phyloP scores from a whole-genome alignment of 2,113 vertebrate genomes.

The Tachysurus fulvidraco region DNA sequence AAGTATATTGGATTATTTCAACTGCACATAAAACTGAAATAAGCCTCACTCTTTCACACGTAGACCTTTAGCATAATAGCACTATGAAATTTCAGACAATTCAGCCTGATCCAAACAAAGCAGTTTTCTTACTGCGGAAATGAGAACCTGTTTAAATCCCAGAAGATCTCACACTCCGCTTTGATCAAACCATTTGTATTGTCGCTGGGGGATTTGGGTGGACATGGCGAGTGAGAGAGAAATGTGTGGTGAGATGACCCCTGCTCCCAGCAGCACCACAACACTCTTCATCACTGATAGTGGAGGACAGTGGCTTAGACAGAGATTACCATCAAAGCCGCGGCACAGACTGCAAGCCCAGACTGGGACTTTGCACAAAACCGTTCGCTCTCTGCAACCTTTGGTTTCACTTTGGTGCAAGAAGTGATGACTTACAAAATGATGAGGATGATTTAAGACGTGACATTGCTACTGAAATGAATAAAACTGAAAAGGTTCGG shows the following conservation, averaged over 20 bases:
- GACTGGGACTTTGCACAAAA: not conserved
- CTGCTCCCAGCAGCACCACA: slow-evolving; percentile 7
- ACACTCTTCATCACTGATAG: slow-evolving; percentile 60
- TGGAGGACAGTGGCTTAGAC: slow-evolving; percentile 37
- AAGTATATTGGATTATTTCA: not conserved
- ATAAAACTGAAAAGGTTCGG: not conserved
- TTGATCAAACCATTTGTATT: slow-evolving; percentile 18
- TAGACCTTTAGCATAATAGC: not conserved
- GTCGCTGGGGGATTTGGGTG: not conserved
- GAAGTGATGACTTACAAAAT: not conserved
- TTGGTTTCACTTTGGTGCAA: not conserved
- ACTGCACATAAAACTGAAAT: not conserved
- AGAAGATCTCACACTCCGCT: not conserved
- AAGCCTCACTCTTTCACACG: not conserved
- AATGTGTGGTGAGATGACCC: slow-evolving; percentile 32
- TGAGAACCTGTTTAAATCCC: not conserved
- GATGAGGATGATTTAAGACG: not conserved
- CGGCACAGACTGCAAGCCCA: not conserved
- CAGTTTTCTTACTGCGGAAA: not conserved
- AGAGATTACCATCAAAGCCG: slow-evolving; percentile 54
- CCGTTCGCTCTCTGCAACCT: not conserved
- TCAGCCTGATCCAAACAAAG: not conserved
- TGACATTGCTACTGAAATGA: not conserved
- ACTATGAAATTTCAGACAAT: not conserved
- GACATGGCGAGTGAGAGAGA: not conserved